Percentiles rank a stretch among this genome's conserved stretches.
phyloP scores from a whole-genome alignment of 2,888 invertebrate genomes.

The Alviniconcha strummeri region DNA sequence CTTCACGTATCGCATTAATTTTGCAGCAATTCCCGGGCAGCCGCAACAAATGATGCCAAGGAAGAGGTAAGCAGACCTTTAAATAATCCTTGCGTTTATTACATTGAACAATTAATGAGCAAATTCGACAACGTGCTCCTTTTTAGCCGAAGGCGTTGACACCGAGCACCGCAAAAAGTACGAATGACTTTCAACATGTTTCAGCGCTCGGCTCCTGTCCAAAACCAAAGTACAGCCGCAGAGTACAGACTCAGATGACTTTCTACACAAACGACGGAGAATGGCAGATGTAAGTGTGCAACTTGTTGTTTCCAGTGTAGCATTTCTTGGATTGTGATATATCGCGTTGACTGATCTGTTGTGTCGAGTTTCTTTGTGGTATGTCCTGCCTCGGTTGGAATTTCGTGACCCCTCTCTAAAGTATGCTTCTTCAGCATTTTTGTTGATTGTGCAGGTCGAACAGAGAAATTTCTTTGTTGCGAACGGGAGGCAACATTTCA shows the following conservation, averaged over 20 bases:
- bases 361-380: constrained; percentile 12
- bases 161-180: no score
- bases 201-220: constrained; percentile 55
- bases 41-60: constrained; percentile 54
- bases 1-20: constrained; percentile 13
- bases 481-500: constrained; percentile 59
- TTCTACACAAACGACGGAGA: constrained; percentile 55
- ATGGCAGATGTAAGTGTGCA: constrained; percentile 56
- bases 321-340: background rate
- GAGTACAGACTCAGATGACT: constrained; percentile 40
- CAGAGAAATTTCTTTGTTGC: constrained; percentile 53
- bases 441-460: constrained; percentile 52
- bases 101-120: no score
- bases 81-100: no score
- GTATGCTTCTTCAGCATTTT: constrained; percentile 21
- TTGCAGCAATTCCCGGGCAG: constrained; percentile 22
- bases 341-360: background rate
- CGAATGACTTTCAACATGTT: constrained; percentile 38
- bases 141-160: no score
- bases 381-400: background rate
- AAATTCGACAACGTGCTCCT: no score
- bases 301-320: background rate
- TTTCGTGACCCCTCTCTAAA: background rate
- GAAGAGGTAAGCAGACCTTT: constrained; percentile 54
- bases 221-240: constrained; percentile 46